Percentiles rank a stretch among this genome's conserved stretches.
These are phyloP conservation scores for Agrotis puta DNA, from an alignment of 2,888 invertebrate genomes.

Conservation along the genomic window DNA sequence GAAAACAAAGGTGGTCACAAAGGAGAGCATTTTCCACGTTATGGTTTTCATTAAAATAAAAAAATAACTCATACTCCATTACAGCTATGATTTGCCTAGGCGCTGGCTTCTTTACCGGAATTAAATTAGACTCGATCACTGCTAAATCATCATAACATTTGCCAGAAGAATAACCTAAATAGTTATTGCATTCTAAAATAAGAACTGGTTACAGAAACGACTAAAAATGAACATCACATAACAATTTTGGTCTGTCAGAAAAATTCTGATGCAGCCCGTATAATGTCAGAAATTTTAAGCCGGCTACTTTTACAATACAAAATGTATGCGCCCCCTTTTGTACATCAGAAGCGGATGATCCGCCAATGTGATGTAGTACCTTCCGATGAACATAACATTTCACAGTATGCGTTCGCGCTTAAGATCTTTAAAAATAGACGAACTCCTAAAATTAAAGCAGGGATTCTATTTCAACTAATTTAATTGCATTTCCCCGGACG, in stretches of 20 bases:
- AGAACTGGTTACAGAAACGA: neutral
- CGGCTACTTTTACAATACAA: no score
- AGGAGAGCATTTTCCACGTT: neutral
- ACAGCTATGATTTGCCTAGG: no score
- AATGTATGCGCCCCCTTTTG: no score
- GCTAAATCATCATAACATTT: neutral
- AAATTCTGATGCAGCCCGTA: no score
- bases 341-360: no score
- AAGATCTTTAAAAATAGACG: neutral
- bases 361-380: no score
- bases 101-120: no score
- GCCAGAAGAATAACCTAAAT: neutral
- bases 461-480: constrained; percentile 18
- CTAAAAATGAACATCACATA: neutral
- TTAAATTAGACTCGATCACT: neutral
- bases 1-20: neutral
- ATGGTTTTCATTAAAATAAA: neutral
- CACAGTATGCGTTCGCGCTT: no score
- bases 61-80: neutral
- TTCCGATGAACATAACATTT: no score
- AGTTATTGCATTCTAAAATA: neutral
- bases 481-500: constrained; percentile 22
- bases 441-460: constrained; percentile 29
- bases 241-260: no score
- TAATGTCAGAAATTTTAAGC: no score